Evolutionary conservation across 2,888 invertebrate genomes (phyloP).

Genomic region (Trissolcus brochymenae): DNA sequence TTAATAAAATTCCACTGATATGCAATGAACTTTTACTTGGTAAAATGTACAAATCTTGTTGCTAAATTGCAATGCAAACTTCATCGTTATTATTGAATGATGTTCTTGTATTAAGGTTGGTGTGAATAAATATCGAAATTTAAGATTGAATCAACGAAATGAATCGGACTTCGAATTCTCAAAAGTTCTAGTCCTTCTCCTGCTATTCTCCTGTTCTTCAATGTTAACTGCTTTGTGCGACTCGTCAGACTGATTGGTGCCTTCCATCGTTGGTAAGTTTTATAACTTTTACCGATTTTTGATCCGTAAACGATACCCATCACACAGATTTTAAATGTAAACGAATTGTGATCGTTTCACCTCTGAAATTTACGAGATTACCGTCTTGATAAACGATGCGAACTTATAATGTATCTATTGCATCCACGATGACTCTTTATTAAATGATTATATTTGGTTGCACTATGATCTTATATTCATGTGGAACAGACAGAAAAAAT

Average conservation of each 20-base stretch:
- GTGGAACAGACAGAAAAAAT: slow-evolving; percentile 29
- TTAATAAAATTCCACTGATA: background rate
- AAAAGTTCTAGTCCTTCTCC: background rate
- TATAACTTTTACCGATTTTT: background rate
- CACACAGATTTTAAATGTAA: slow-evolving; percentile 49
- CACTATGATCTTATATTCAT: slow-evolving; percentile 69
- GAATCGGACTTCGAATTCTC: background rate
- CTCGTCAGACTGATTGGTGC: slow-evolving; percentile 7
- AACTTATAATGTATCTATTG: slow-evolving; percentile 57
- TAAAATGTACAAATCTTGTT: background rate
- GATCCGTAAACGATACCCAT: slow-evolving; percentile 9
- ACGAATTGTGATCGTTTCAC: slow-evolving; percentile 58
- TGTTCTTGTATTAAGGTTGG: background rate
- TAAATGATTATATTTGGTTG: slow-evolving; percentile 60
- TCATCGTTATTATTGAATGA: background rate
- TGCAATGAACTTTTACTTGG: background rate
- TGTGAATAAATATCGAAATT: background rate
- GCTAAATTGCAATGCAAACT: background rate
- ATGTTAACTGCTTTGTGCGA: background rate
- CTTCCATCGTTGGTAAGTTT: background rate
- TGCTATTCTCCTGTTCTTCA: background rate
- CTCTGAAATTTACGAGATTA: slow-evolving; percentile 56
- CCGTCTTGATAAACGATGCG: slow-evolving; percentile 59
- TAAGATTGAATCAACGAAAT: background rate
- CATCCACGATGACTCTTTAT: slow-evolving; percentile 51